Evolutionary conservation across 2,888 invertebrate genomes (phyloP).

Genomic region (Nephrotoma appendiculata): DNA sequence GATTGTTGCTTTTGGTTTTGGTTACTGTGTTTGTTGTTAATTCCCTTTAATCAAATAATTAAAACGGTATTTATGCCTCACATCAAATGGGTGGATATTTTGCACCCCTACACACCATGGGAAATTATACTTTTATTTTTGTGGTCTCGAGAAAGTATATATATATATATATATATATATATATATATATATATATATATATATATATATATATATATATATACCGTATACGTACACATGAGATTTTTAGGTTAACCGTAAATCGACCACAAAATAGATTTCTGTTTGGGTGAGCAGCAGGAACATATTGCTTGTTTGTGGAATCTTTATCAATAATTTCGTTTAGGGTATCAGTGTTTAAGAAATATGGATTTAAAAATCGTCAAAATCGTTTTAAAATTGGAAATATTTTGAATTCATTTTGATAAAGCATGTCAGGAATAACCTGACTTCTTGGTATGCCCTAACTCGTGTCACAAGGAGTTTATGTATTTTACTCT

Average conservation of each 20-base stretch:
- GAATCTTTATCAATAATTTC: too few relatives aligned
- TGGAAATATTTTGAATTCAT: too few relatives aligned
- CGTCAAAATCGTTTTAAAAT: too few relatives aligned
- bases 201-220: too few relatives aligned
- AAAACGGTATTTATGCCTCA: background rate
- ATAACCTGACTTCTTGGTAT: too few relatives aligned
- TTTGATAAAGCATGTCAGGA: too few relatives aligned
- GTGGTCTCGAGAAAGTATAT: background rate
- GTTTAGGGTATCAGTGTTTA: too few relatives aligned
- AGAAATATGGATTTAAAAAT: too few relatives aligned
- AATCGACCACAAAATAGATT: background rate
- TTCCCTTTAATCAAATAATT: background rate
- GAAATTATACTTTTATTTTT: background rate
- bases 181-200: background rate
- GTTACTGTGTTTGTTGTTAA: background rate
- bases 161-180: background rate
- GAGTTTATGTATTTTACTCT: too few relatives aligned
- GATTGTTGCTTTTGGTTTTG: background rate
- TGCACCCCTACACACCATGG: background rate
- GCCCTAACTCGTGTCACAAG: too few relatives aligned
- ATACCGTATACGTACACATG: background rate
- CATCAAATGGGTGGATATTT: background rate
- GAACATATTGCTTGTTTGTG: background rate
- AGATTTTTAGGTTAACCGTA: background rate
- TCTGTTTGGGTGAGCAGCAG: background rate